Base-by-base conservation (phyloP, 2,797 vertebrate genomes). In the Tapera naevia region DNA sequence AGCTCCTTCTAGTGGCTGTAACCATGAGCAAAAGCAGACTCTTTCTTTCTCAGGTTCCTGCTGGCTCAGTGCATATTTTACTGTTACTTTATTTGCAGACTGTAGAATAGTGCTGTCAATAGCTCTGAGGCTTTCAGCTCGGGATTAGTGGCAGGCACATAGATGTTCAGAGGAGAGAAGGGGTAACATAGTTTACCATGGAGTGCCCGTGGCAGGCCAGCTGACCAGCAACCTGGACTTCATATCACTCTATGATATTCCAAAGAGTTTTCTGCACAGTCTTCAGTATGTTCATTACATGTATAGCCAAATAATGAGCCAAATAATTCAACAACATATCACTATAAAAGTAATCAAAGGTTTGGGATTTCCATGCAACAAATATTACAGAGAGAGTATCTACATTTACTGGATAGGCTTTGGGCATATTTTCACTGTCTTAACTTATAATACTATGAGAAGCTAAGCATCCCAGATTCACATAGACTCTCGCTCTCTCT, bases 301-400 rank as follows among this genome's bases (percentile, higher is more conserved):
- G 15, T 27, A 37, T 18, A 60, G 32, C 53, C 17, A 2, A 82
- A n/a, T 61, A 83, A 74, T 41, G n/a, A 80, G 15, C 24, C 64
- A 70, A 70, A 89, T 1, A 2, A 75, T 84, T 81, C 41, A 80
- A 78, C 28, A 67, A 25, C 2, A 13, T 6, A 37, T 28, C 10
- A 0, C 33, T 45, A 3, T 41, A 50, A 9, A 6, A 64, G 23
- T 6, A 21, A 10, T 9, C 5, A 80, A 80, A 0, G 0, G 4
- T 45, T 83, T 61, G 30, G 62, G 45, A 61, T 58, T 80, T 86
- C 30, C 24, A 9, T 17, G 37, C 43, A 41, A 46, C 56, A 56
- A n/a, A 69, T 39, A 13, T 30, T 50, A 56, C 2, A 65, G 8
- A 23, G 24, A 80, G 13, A 84, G 7, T 3, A 32, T 46, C 50